phyloP scores from a whole-genome alignment of 2,797 vertebrate genomes.

The Yasuhikotakia modesta region DNA sequence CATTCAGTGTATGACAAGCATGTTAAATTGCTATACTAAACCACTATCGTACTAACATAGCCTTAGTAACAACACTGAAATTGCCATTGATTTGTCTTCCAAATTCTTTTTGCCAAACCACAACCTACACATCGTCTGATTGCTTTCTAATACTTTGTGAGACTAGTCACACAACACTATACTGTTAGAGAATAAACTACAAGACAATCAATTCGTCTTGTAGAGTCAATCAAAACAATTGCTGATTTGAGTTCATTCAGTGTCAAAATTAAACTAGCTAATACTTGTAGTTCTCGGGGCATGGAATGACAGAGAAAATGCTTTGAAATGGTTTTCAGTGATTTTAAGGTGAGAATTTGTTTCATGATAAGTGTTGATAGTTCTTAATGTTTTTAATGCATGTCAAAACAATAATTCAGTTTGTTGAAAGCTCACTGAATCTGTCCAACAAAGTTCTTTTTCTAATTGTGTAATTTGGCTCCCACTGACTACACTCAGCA shows the following conservation, averaged over 20 bases:
- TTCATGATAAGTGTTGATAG: not conserved
- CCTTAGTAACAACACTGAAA: slow-evolving; percentile 30
- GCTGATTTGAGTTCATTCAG: not conserved
- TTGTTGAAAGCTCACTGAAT: not conserved
- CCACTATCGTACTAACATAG: slow-evolving; percentile 33
- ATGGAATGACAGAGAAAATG: not conserved
- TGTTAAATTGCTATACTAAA: slow-evolving; percentile 26
- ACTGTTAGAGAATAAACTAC: not conserved
- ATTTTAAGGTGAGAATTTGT: not conserved
- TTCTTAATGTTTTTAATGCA: not conserved
- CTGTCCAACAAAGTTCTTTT: not conserved
- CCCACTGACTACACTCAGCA: not conserved
- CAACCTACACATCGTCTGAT: slow-evolving; percentile 2
- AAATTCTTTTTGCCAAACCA: not conserved
- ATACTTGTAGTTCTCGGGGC: not conserved
- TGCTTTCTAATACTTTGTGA: slow-evolving; percentile 7
- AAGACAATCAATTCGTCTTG: not conserved
- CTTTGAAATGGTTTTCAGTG: not conserved
- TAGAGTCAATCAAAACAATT: not conserved
- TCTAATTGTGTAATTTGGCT: not conserved
- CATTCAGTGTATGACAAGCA: slow-evolving; percentile 34
- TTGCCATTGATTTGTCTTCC: slow-evolving; percentile 46
- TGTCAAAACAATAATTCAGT: slow-evolving; percentile 1
- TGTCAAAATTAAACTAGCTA: not conserved
- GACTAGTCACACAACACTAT: not conserved